These are phyloP conservation scores for Eriosoma lanigerum DNA, from an alignment of 1,140 invertebrate genomes.

Conservation along the genomic window DNA sequence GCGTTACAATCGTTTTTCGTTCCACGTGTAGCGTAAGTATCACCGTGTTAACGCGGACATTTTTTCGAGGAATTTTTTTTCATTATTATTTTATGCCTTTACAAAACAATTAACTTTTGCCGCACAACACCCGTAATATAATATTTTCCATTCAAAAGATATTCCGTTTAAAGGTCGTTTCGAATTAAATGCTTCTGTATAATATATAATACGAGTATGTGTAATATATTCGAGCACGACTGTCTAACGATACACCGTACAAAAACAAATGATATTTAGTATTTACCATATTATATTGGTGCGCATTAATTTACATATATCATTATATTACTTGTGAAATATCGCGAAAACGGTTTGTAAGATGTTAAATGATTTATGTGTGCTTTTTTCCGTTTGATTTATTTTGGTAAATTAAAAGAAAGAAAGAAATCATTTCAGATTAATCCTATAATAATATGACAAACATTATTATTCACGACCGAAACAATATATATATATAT, in stretches of 20 bases:
- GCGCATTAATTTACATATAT: background rate
- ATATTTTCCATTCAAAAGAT: background rate
- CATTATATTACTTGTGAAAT: background rate
- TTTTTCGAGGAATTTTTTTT: background rate
- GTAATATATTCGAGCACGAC: background rate
- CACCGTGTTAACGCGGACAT: background rate
- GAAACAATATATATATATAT: too few relatives aligned
- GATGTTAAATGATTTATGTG: too few relatives aligned
- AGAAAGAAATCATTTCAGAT: too few relatives aligned
- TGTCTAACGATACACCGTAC: background rate
- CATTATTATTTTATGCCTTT: too few relatives aligned
- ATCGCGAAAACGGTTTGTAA: too few relatives aligned
- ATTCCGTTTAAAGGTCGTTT: background rate
- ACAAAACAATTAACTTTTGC: too few relatives aligned
- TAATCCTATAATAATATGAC: too few relatives aligned
- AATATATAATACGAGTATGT: background rate
- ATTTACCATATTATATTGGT: background rate
- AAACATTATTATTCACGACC: too few relatives aligned
- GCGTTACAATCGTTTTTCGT: background rate
- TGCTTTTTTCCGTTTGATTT: too few relatives aligned
- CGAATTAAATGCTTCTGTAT: background rate
- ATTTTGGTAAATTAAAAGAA: too few relatives aligned
- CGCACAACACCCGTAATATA: background rate
- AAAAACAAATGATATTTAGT: background rate
- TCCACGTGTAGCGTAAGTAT: background rate